Base-by-base conservation (phyloP, 2,113 vertebrate species). In the Odontesthes bonariensis region DNA sequence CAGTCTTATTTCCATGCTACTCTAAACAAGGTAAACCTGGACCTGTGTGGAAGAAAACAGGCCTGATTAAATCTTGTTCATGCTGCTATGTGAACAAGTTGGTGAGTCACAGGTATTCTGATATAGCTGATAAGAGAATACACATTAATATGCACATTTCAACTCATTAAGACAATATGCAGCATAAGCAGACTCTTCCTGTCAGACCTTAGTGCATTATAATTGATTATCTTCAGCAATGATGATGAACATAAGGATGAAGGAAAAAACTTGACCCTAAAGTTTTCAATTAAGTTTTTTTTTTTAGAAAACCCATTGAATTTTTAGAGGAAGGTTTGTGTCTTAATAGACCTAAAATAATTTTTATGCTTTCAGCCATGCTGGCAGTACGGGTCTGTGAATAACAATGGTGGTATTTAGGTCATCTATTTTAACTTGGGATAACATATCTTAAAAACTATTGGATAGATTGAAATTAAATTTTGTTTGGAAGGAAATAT, bases 21-120 rank as follows among this genome's bases (percentile, higher is more conserved):
- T 51, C 66, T n/a, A 74, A 68, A 76, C 14, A 59, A 3, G 1
- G 31, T 52, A 64, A 71, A 71, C 60, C 73, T 20, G 9, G 38
- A 64, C 74, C 33, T 65, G 19, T 2, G 8, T 33, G 32, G 20
- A 68, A 46, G 54, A 52, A 79, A 62, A 53, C n/a, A 75, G 77
- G 9, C 63, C 27, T 20, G 31, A 20, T 76, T 78, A 70, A 66
- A 64, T 59, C 23, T 52, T 49, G 35, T 68, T 32, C 35, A 44
- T 23, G 32, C 65, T 47, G 22, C 38, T 44, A 64, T 69, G 69
- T 72, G 65, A 72, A 86, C 68, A 76, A 58, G 42, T 16, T 49
- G 20, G 73, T 77, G 71, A 71, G 61, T 76, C 9, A 23, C 53
- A 63, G 22, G 42, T 63, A 42, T 64, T 3, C 16, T 20, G 7